phyloP scores from a whole-genome alignment of 1,140 invertebrate genomes.

The Megalopta genalis region DNA sequence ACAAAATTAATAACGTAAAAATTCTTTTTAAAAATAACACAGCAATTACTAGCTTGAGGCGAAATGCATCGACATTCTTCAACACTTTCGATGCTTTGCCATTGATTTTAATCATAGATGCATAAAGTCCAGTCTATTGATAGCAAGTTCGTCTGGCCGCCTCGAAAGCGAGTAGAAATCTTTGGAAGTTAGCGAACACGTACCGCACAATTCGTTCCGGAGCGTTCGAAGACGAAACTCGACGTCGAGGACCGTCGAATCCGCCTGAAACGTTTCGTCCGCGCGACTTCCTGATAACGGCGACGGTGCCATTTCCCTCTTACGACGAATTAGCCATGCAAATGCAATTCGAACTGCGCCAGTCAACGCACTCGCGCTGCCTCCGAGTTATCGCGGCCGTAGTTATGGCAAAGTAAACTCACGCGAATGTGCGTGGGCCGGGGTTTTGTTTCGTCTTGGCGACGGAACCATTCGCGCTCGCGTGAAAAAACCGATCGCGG shows the following conservation, averaged over 20 bases:
- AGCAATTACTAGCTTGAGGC: too few relatives aligned
- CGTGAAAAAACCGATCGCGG: neutral
- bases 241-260: constrained; percentile 31
- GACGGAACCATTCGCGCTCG: neutral
- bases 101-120: too few relatives aligned
- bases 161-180: neutral
- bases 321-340: constrained; percentile 62
- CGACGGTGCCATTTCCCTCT: constrained; percentile 60
- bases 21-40: too few relatives aligned
- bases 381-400: constrained; percentile 25
- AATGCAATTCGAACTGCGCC: constrained; percentile 54
- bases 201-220: neutral
- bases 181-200: neutral
- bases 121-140: too few relatives aligned
- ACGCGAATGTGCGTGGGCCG: constrained; percentile 52
- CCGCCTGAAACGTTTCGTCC: constrained; percentile 32
- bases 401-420: constrained; percentile 38
- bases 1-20: too few relatives aligned
- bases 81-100: too few relatives aligned
- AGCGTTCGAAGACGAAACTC: neutral
- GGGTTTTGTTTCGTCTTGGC: neutral
- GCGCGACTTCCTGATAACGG: constrained; percentile 55
- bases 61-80: too few relatives aligned
- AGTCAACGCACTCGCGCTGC: constrained; percentile 57
- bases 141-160: neutral